Percentiles rank a stretch among this genome's conserved stretches.
Conservation (phyloP, 2,797 vertebrate species). For the Lophius americanus region DNA sequence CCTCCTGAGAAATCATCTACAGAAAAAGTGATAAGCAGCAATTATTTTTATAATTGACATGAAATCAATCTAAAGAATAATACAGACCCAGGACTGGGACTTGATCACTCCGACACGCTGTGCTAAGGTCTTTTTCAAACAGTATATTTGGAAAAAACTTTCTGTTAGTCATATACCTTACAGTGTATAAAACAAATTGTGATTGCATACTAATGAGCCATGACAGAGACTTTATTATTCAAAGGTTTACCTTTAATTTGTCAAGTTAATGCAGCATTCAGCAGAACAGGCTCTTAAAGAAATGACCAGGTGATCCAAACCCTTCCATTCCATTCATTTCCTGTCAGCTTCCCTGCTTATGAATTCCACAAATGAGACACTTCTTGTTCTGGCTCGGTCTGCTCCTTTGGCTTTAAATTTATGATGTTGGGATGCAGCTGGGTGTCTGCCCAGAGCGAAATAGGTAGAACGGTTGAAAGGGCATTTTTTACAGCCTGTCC, state of each 20-base stretch:
- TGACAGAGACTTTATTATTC: constrained; percentile 40
- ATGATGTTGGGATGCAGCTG: constrained; percentile 46
- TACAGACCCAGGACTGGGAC: constrained; percentile 5
- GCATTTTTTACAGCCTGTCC: constrained; percentile 68
- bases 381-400: constrained; percentile 1
- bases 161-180: constrained; percentile 2
- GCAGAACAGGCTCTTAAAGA: constrained; percentile 28
- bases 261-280: constrained; percentile 57
- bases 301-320: constrained; percentile 18
- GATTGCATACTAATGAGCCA: constrained; percentile 57
- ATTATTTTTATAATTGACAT: no score
- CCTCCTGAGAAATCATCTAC: constrained; percentile 4
- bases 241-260: constrained; percentile 54
- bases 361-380: constrained; percentile 29
- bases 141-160: constrained; percentile 27
- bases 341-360: constrained; percentile 1
- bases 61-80: neutral
- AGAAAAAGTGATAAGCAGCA: no score
- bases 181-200: constrained; percentile 37
- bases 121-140: constrained; percentile 39
- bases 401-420: constrained; percentile 52
- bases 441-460: constrained; percentile 31
- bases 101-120: constrained; percentile 5
- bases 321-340: no score
- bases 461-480: constrained; percentile 47